Evolutionary conservation across 2,797 vertebrate species (phyloP).

Genomic region (Acipenser transmontanus): DNA sequence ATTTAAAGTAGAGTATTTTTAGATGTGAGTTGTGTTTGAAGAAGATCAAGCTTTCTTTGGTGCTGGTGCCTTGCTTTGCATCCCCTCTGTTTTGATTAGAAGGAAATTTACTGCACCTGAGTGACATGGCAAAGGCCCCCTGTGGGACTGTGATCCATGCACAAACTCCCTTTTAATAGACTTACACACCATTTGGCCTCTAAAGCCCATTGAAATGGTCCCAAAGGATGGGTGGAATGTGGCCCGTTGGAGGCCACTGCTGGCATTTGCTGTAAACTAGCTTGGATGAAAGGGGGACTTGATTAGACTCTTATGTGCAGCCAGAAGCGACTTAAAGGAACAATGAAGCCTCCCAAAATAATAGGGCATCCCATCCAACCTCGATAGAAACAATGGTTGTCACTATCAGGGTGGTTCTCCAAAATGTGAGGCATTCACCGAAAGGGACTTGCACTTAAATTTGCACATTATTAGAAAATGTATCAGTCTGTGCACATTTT

Average conservation of each 20-base stretch:
- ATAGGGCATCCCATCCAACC: slow-evolving; percentile 58
- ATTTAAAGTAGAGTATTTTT: no score
- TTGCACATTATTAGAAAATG: not conserved
- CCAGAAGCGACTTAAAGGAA: slow-evolving; percentile 68
- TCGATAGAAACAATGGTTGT: slow-evolving; percentile 55
- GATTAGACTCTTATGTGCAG: slow-evolving; percentile 70
- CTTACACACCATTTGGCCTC: slow-evolving; percentile 83
- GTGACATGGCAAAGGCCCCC: slow-evolving; percentile 67
- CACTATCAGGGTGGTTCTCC: slow-evolving; percentile 35
- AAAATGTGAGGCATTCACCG: slow-evolving; percentile 20
- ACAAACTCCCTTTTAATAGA: slow-evolving; percentile 81
- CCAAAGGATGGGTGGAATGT: slow-evolving; percentile 52
- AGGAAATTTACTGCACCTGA: slow-evolving; percentile 69
- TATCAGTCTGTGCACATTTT: not conserved
- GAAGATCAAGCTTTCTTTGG: slow-evolving; percentile 39
- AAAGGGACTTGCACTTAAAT: slow-evolving; percentile 8
- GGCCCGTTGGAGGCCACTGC: slow-evolving; percentile 52
- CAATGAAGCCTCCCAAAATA: slow-evolving; percentile 62
- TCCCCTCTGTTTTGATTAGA: slow-evolving; percentile 51
- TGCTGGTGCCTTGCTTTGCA: slow-evolving; percentile 23
- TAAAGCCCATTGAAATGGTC: slow-evolving; percentile 79
- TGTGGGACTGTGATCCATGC: slow-evolving; percentile 70
- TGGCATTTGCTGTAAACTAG: slow-evolving; percentile 64
- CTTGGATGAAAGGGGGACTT: slow-evolving; percentile 66
- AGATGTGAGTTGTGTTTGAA: no score